Percentiles rank a stretch among this genome's conserved stretches.
Evolutionary conservation across 92 coral and sea anemone genomes (phyloP).

Genomic region (Bergia puertoricense): DNA sequence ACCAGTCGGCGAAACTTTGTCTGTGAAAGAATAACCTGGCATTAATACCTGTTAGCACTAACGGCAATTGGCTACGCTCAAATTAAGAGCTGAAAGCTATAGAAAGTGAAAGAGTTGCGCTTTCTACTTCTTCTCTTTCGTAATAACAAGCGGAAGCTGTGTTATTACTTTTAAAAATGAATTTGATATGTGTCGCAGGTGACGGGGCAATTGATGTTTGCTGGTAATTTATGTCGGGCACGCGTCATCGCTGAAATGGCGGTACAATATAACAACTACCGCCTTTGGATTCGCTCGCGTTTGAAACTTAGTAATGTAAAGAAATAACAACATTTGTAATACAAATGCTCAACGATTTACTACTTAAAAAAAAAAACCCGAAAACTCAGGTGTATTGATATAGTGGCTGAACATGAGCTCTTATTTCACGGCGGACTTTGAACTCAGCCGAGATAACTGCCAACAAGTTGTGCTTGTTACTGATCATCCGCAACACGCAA

Average conservation of each 20-base stretch:
- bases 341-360: background rate
- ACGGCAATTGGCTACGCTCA: background rate
- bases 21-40: background rate
- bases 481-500: too few species aligned
- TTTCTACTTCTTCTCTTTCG: background rate
- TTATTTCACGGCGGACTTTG: too few species aligned
- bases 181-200: background rate
- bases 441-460: too few species aligned
- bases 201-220: too few species aligned
- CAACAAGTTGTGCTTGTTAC: too few species aligned
- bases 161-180: background rate
- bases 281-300: background rate
- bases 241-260: background rate
- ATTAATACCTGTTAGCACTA: background rate
- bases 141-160: slow-evolving; percentile 6
- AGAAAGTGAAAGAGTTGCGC: background rate
- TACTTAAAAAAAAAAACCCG: too few species aligned
- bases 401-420: too few species aligned
- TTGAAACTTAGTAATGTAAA: too few species aligned
- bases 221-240: background rate
- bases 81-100: background rate
- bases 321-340: background rate
- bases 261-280: background rate
- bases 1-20: background rate
- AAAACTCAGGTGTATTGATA: too few species aligned